Percentiles rank a stretch among this genome's conserved stretches.
Conservation (phyloP, 2,797 vertebrate genomes). For the Dallia pectoralis region DNA sequence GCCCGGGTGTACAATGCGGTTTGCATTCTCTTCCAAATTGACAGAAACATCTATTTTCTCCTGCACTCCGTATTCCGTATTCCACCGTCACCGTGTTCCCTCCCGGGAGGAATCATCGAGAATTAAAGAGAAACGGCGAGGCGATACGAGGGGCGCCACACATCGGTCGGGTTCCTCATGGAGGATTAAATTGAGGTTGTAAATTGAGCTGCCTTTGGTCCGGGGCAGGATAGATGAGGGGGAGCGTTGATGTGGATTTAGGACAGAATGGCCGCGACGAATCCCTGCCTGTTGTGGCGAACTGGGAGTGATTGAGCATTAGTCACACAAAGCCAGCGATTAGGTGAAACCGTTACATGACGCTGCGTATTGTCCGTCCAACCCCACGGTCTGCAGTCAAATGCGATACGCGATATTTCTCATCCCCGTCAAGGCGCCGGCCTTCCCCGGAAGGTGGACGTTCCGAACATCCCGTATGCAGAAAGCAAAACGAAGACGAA, state of each 20-base stretch:
- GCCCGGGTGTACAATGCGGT: constrained; percentile 64
- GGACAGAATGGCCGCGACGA: neutral
- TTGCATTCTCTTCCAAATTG: constrained; percentile 71
- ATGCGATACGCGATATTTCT: neutral
- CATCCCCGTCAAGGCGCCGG: neutral
- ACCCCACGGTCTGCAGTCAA: neutral
- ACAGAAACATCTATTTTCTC: constrained; percentile 76
- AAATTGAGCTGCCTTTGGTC: neutral
- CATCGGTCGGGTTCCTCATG: neutral
- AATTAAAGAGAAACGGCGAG: constrained; percentile 32
- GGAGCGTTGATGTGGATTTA: neutral
- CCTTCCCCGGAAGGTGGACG: neutral
- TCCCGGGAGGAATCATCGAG: constrained; percentile 19
- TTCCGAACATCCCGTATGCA: neutral
- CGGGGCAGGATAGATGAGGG: neutral
- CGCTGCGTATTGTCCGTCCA: neutral
- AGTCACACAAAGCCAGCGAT: neutral
- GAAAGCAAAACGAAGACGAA: constrained; percentile 11
- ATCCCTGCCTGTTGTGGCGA: neutral
- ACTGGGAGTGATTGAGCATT: neutral
- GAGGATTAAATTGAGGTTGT: neutral
- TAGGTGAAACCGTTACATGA: neutral
- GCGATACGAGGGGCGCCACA: neutral
- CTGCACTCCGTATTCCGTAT: constrained; percentile 37
- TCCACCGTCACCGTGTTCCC: constrained; percentile 33